Percentiles rank a stretch among this genome's conserved stretches.
phyloP scores from a whole-genome alignment of 1,140 invertebrate genomes.

The Acromyrmex charruanus region DNA sequence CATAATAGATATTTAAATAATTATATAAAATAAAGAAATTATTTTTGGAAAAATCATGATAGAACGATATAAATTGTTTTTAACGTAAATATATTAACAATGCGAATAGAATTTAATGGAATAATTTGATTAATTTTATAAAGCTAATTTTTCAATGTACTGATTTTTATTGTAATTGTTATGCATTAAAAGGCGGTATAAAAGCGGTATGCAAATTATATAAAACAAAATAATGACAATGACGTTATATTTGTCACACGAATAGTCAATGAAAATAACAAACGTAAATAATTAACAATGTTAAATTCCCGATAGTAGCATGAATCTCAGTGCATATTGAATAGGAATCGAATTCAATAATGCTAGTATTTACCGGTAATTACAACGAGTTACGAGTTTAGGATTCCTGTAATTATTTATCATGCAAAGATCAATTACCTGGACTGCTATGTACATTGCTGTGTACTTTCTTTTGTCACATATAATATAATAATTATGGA shows the following conservation, averaged over 20 bases:
- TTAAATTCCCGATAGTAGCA: constrained; percentile 29
- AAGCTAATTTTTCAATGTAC: not conserved
- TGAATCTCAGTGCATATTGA: constrained; percentile 54
- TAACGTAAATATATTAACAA: not conserved
- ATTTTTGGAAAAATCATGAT: not conserved
- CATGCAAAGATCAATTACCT: constrained; percentile 31
- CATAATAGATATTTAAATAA: not conserved
- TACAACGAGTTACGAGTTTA: constrained; percentile 38
- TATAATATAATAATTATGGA: constrained; percentile 38
- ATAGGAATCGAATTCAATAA: constrained; percentile 56
- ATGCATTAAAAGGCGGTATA: not conserved
- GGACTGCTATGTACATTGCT: not conserved
- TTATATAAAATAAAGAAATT: not conserved
- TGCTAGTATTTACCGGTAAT: constrained; percentile 22
- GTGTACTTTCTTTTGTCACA: not conserved
- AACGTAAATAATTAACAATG: constrained; percentile 42
- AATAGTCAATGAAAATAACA: constrained; percentile 22
- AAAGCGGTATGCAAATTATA: not conserved
- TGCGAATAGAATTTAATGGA: not conserved
- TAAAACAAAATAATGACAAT: constrained; percentile 11
- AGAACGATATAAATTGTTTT: not conserved
- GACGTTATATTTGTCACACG: not conserved
- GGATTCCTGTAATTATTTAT: constrained; percentile 47
- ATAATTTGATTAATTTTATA: constrained; percentile 3
- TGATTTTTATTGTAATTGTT: constrained; percentile 2